A percentile compares a stretch with the other conserved stretches of the same genome.
Conservation (phyloP, 2,888 invertebrate species). For the Parnassius apollo region DNA sequence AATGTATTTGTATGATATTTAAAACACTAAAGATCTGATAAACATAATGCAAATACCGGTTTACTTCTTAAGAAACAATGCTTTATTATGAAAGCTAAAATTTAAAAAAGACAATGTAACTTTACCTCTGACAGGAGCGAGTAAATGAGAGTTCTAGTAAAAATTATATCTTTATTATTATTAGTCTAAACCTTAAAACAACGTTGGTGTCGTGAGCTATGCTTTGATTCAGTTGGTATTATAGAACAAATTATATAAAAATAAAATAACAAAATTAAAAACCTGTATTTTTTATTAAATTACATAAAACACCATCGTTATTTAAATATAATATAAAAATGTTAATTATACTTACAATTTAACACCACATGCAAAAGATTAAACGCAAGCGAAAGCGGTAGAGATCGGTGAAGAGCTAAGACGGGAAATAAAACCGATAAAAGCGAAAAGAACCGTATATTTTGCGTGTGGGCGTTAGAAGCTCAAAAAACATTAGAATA, state of each 20-base stretch:
- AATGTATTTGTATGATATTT: no score
- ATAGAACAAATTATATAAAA: not conserved
- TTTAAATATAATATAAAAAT: conserved; percentile 9
- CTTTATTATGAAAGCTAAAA: conserved; percentile 11
- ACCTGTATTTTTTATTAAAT: not conserved
- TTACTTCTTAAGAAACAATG: conserved; percentile 17
- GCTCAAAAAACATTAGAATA: conserved; percentile 41
- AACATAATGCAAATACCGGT: no score
- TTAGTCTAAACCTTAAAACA: conserved; percentile 1
- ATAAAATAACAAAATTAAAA: not conserved
- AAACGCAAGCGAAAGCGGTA: conserved; percentile 45
- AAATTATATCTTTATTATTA: not conserved
- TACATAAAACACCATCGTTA: conserved; percentile 1
- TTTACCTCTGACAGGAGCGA: conserved; percentile 10
- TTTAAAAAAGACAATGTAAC: conserved; percentile 5
- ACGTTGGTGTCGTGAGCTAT: conserved; percentile 6
- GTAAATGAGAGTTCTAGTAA: conserved; percentile 3
- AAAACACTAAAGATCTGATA: no score
- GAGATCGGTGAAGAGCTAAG: conserved; percentile 31
- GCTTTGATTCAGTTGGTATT: not conserved
- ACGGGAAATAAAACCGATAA: conserved; percentile 28
- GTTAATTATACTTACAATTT: conserved; percentile 30
- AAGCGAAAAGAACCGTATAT: conserved; percentile 25
- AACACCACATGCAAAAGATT: conserved; percentile 33
- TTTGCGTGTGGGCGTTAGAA: conserved; percentile 38